A percentile compares a stretch with the other conserved stretches of the same genome.
These are phyloP conservation scores for Neocrepidodera transversa DNA, from an alignment of 2,888 invertebrate genomes.

Conservation along the genomic window DNA sequence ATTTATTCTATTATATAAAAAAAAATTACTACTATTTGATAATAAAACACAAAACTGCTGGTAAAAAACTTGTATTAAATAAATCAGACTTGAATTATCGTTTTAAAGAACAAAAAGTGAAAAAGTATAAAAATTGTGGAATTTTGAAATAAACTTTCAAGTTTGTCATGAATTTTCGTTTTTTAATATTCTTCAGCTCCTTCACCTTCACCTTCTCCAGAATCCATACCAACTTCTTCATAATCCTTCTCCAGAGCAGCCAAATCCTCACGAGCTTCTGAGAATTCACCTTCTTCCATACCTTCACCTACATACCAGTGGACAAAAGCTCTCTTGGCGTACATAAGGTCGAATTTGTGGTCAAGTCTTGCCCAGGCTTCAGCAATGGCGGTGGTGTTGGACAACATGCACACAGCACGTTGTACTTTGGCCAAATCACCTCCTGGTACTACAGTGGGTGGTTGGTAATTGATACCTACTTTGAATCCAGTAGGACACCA, in stretches of 20 bases:
- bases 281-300: conserved; percentile 88
- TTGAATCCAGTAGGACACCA: conserved; percentile 88
- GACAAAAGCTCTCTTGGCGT: conserved; percentile 94
- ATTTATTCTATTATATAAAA: too few species aligned
- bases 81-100: conserved; percentile 36
- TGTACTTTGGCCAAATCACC: conserved; percentile 95
- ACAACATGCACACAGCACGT: conserved; percentile 98
- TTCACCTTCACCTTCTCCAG: conserved; percentile 81
- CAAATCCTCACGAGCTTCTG: conserved; percentile 85
- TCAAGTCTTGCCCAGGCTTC: conserved; percentile 97
- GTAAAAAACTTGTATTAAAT: conserved; percentile 36
- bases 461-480: conserved; percentile 92
- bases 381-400: conserved; percentile 94
- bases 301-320: conserved; percentile 94
- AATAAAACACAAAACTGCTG: conserved; percentile 31
- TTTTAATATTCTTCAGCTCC: conserved; percentile 80
- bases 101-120: conserved; percentile 21
- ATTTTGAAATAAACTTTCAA: background rate
- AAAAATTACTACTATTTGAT: too few species aligned
- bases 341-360: conserved; percentile 97
- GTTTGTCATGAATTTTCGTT: background rate
- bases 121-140: conserved; percentile 24
- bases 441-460: conserved; percentile 93
- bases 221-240: conserved; percentile 88
- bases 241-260: conserved; percentile 86